These are phyloP conservation scores for Megaceryle torquata DNA, from an alignment of 2,113 vertebrate genomes.

Conservation along the genomic window DNA sequence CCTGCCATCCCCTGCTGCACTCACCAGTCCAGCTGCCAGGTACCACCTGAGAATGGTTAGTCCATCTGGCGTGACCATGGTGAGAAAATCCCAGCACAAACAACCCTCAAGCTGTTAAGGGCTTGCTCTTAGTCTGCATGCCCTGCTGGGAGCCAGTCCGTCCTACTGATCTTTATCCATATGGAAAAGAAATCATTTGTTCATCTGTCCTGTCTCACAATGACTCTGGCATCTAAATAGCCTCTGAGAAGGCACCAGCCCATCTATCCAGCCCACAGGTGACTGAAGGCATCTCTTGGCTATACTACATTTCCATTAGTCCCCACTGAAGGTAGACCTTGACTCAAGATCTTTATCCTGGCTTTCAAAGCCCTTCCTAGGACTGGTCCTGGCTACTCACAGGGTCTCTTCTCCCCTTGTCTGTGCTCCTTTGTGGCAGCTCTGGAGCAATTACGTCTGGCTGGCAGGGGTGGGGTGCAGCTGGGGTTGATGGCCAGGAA, in stretches of 20 bases:
- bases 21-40: background rate
- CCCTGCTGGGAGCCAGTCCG: background rate
- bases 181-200: background rate
- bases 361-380: background rate
- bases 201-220: background rate
- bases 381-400: background rate
- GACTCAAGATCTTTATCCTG: background rate
- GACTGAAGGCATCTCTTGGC: background rate
- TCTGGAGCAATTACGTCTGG: background rate
- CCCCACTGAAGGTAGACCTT: background rate
- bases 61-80: accelerated
- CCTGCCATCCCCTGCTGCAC: background rate
- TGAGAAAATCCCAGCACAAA: background rate
- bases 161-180: background rate
- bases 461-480: constrained; percentile 40
- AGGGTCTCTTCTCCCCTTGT: background rate
- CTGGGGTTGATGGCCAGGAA: background rate
- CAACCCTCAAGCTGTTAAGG: background rate
- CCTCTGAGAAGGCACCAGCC: background rate
- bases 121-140: background rate
- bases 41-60: background rate
- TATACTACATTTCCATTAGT: background rate
- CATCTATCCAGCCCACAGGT: background rate
- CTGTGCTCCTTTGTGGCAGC: constrained; percentile 17
- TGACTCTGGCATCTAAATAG: background rate